Conservation (phyloP, 2,113 vertebrate species). For the Apistogramma diplotaenia region DNA sequence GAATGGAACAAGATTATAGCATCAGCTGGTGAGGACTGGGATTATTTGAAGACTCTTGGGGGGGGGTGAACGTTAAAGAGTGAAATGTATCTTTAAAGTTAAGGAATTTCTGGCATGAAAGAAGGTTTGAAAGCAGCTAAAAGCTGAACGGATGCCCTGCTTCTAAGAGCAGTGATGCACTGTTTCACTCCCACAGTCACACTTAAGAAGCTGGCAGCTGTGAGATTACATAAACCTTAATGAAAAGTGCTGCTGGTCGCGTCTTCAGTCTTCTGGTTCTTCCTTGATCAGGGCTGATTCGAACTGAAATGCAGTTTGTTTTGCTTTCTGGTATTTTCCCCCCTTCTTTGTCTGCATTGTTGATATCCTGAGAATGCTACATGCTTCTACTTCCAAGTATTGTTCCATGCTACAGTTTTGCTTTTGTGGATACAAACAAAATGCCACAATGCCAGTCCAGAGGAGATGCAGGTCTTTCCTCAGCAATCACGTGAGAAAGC, state of each 20-base stretch:
- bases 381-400: conserved; percentile 67
- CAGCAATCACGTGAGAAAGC: not conserved
- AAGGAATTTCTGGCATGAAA: conserved; percentile 5
- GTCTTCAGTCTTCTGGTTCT: not conserved
- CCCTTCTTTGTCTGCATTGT: conserved; percentile 24
- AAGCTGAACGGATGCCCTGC: conserved; percentile 15
- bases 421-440: conserved; percentile 6
- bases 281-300: conserved; percentile 13
- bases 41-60: not conserved
- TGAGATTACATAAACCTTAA: conserved; percentile 42
- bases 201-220: conserved; percentile 23
- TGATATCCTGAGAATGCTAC: conserved; percentile 45
- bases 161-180: not conserved
- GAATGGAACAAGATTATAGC: not conserved
- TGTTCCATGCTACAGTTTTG: conserved; percentile 40
- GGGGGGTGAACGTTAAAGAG: no score
- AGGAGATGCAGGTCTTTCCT: conserved; percentile 19
- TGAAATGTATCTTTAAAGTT: not conserved
- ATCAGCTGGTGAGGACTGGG: not conserved
- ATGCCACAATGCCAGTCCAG: conserved; percentile 21
- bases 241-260: not conserved
- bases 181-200: not conserved
- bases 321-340: not conserved
- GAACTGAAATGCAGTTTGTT: conserved; percentile 12
- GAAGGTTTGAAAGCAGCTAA: not conserved